These are phyloP conservation scores for Cossypha niveicapilla DNA, from an alignment of 2,797 vertebrate genomes.

Conservation along the genomic window DNA sequence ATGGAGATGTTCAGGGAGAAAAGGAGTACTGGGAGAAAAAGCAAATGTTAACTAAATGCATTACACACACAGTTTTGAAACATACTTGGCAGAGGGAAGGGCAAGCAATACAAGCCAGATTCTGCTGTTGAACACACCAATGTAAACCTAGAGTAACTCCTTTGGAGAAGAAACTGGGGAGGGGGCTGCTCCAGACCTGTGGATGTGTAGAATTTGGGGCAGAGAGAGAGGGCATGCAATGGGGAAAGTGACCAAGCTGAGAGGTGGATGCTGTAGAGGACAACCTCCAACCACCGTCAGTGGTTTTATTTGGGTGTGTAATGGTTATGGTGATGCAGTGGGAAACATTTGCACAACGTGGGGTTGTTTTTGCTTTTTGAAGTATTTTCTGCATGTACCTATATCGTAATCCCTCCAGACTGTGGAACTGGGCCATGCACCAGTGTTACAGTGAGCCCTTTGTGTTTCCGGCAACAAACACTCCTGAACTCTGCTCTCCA, in stretches of 20 bases:
- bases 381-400: conserved; percentile 66
- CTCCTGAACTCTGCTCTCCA: conserved; percentile 43
- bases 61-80: conserved; percentile 44
- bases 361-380: conserved; percentile 51
- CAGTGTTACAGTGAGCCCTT: conserved; percentile 68
- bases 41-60: conserved; percentile 55
- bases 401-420: conserved; percentile 66
- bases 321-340: conserved; percentile 32
- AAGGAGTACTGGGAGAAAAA: conserved; percentile 42
- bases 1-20: conserved; percentile 46
- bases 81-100: conserved; percentile 40
- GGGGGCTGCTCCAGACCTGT: not conserved
- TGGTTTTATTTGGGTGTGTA: conserved; percentile 39
- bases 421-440: conserved; percentile 57
- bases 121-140: conserved; percentile 50
- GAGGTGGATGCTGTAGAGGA: not conserved
- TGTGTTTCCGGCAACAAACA: conserved; percentile 70
- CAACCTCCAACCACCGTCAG: not conserved
- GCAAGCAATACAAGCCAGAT: conserved; percentile 18
- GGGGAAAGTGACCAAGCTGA: not conserved
- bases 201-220: not conserved
- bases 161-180: not conserved
- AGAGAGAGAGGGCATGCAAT: not conserved
- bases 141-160: conserved; percentile 41
- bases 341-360: conserved; percentile 20